These are phyloP conservation scores for Etheostoma nigrum DNA, from an alignment of 2,797 vertebrate species.

Conservation along the genomic window DNA sequence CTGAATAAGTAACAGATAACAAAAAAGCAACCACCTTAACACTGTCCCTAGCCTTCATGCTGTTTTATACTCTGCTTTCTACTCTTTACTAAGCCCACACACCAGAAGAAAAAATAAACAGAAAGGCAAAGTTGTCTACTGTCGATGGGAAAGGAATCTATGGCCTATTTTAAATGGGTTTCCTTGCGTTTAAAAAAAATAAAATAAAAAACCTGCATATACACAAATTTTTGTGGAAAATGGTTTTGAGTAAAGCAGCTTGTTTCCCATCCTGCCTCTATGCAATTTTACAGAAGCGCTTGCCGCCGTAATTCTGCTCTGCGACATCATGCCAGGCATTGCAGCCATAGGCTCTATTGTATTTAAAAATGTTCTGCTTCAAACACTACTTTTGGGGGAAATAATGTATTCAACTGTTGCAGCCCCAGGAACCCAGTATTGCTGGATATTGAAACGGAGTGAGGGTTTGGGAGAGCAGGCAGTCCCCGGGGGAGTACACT, in stretches of 20 bases:
- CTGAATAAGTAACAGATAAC: too few relatives aligned
- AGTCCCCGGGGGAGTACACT: conserved; percentile 37
- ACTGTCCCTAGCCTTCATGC: too few relatives aligned
- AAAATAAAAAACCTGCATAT: too few relatives aligned
- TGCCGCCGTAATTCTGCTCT: not conserved
- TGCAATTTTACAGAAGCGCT: conserved; percentile 7
- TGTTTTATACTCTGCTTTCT: too few relatives aligned
- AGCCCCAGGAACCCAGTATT: conserved; percentile 2
- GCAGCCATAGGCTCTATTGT: conserved; percentile 8
- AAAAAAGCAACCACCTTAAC: too few relatives aligned
- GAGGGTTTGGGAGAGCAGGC: conserved; percentile 43
- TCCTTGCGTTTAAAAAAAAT: too few relatives aligned
- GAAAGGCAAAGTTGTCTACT: too few relatives aligned
- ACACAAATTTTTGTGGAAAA: too few relatives aligned
- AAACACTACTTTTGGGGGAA: conserved; percentile 7
- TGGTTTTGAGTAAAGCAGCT: conserved; percentile 1
- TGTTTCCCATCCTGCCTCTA: conserved; percentile 1
- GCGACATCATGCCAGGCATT: not conserved
- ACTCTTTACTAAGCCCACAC: too few relatives aligned
- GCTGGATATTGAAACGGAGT: conserved; percentile 36
- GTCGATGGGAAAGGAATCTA: too few relatives aligned
- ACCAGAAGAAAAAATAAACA: too few relatives aligned
- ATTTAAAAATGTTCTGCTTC: conserved; percentile 28
- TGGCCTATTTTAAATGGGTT: too few relatives aligned
- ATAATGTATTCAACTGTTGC: conserved; percentile 36